Evolutionary conservation across 2,113 vertebrate genomes (phyloP).

Genomic region (Cichladusa arquata): DNA sequence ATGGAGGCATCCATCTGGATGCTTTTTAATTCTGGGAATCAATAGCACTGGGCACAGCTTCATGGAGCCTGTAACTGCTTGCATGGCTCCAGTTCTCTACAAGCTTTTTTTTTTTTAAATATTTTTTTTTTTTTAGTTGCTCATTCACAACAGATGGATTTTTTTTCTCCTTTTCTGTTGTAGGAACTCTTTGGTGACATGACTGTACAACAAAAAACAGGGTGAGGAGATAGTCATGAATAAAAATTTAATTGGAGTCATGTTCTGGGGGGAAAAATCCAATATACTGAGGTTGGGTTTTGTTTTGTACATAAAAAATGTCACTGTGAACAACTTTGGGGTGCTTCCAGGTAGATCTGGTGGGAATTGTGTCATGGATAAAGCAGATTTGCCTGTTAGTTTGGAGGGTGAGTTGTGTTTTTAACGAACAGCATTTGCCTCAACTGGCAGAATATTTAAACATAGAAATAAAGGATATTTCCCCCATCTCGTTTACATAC

Average conservation of each 20-base stretch:
- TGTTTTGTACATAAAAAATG: background rate
- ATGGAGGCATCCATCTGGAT: background rate
- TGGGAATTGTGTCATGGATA: background rate
- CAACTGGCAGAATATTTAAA: background rate
- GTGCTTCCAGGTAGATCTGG: background rate
- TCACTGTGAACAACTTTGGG: background rate
- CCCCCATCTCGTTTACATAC: background rate
- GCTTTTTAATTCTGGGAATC: background rate
- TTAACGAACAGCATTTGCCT: background rate
- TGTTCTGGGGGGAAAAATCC: background rate
- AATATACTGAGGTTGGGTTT: fast-evolving
- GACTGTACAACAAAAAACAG: background rate
- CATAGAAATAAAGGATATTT: background rate
- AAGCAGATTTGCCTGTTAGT: background rate
- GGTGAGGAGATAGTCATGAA: background rate
- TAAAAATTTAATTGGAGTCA: background rate
- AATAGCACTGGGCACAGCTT: background rate
- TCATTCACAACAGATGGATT: background rate
- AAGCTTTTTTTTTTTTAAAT: too few relatives aligned
- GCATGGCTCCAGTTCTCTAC: background rate
- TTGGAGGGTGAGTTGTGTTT: background rate
- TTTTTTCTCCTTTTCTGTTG: background rate
- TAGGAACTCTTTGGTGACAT: background rate
- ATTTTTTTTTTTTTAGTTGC: background rate
- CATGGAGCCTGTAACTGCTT: background rate